Conservation (phyloP, 2,797 vertebrate genomes). For the Graptemys geographica region DNA sequence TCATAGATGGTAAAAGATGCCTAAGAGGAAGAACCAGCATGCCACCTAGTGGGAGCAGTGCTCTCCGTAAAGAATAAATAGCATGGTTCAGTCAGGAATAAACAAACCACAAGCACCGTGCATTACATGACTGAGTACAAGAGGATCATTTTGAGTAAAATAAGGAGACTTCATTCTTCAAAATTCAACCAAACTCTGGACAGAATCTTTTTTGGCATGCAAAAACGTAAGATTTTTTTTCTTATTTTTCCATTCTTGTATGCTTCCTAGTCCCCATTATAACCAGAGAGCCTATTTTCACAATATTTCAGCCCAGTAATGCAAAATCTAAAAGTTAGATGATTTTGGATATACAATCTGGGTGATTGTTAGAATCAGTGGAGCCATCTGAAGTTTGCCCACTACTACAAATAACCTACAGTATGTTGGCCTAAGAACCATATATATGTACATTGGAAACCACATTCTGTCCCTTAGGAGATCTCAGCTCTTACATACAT, state of each 20-base stretch:
- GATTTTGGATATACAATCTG: background rate
- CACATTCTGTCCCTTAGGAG: background rate
- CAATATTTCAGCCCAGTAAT: background rate
- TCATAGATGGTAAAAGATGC: fast-evolving
- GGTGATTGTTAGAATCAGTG: background rate
- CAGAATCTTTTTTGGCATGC: background rate
- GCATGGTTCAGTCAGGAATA: fast-evolving
- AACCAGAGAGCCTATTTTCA: fast-evolving
- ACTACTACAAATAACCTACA: background rate
- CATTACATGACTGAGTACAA: fast-evolving
- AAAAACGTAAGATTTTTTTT: background rate
- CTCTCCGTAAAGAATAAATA: background rate
- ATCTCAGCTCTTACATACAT: background rate
- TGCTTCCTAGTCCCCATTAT: fast-evolving
- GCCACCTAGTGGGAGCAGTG: conserved; percentile 16
- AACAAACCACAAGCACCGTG: background rate
- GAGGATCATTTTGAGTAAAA: background rate
- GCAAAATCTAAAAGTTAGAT: background rate
- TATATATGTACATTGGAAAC: background rate
- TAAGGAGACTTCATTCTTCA: background rate
- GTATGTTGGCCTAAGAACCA: background rate
- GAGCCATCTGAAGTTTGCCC: background rate
- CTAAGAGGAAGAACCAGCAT: background rate
- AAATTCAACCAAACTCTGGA: background rate
- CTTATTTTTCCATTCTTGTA: background rate